Percentiles rank a stretch among this genome's conserved stretches.
These are phyloP conservation scores for Aspiorhynchus laticeps DNA, from an alignment of 2,113 vertebrate species.

Conservation along the genomic window DNA sequence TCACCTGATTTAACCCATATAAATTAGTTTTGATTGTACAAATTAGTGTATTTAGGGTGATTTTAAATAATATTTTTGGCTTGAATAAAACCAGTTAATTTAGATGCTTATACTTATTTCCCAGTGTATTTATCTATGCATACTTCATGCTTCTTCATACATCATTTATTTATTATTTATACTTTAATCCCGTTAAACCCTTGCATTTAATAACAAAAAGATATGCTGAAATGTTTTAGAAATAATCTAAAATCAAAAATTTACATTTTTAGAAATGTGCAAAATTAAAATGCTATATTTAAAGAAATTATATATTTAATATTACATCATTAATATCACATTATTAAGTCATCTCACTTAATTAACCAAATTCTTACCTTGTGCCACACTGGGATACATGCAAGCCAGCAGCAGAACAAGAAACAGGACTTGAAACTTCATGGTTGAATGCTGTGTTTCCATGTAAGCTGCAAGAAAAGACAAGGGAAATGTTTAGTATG, in stretches of 20 bases:
- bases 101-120: no score
- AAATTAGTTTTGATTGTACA: background rate
- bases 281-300: background rate
- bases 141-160: background rate
- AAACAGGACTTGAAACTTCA: slow-evolving; percentile 70
- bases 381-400: slow-evolving; percentile 71
- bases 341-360: background rate
- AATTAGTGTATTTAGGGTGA: background rate
- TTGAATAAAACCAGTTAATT: no score
- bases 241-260: background rate
- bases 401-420: slow-evolving; percentile 70
- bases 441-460: slow-evolving; percentile 49
- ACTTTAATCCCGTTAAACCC: no score
- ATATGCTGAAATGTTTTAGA: background rate
- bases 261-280: background rate
- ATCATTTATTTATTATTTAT: background rate
- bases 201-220: background rate
- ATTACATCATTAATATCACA: background rate
- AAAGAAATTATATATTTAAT: background rate
- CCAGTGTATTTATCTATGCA: background rate
- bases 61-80: no score
- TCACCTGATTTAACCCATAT: no score
- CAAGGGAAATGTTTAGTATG: background rate
- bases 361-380: slow-evolving; percentile 63
- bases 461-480: slow-evolving; percentile 20